Base-by-base conservation (phyloP, 92 coral and sea anemone species). In the Zoanthus solanderi region DNA sequence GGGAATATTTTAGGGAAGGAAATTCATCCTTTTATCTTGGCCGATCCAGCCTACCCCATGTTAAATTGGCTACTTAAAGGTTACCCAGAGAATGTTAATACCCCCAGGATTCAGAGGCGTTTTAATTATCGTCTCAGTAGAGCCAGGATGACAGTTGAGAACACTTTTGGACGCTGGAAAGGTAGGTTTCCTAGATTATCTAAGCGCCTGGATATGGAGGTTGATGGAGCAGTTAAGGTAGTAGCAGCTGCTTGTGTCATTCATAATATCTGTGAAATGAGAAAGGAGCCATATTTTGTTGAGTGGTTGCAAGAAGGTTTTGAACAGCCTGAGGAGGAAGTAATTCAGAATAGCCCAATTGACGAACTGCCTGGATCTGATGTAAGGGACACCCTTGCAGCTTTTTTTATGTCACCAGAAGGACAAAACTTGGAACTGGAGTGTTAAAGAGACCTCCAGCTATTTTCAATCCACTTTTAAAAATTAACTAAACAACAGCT, bases 151-250 rank as follows among this genome's bases (percentile, higher is more conserved):
- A 90, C 90, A 37, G 85, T 89, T 5, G 66, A 60, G 18, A 87
- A 89, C 68, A 89, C 92, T 13, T 90, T 90, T 52, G 90, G 90
- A 5, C 83, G 54, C 17, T 86, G 88, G 93, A 86, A 90, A 74
- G 93, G 90, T 6, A 56, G 83, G 42, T 78, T 86, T 56, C 76
- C 57, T 15, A 37, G 89, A 77, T 90, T 86, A 31, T 56, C 65
- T 16, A 90, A 90, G 75, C 72, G 88, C 17, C 52, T 87, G 48
- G 93, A 87, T 72, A 83, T 83, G 76, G 37, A 47, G 67, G 87
- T 80, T 50, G 66, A 83, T 46, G 63, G 87, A 68, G 87, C 68
- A 66, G 63, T 83, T 10, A 18, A 63, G 45, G 78, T 83, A 47
- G 87, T 47, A 28, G 87, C 77, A 68, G 87, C 87, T 69, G 67